phyloP scores from a whole-genome alignment of 2,113 vertebrate genomes.

The Herpailurus yagouaroundi region DNA sequence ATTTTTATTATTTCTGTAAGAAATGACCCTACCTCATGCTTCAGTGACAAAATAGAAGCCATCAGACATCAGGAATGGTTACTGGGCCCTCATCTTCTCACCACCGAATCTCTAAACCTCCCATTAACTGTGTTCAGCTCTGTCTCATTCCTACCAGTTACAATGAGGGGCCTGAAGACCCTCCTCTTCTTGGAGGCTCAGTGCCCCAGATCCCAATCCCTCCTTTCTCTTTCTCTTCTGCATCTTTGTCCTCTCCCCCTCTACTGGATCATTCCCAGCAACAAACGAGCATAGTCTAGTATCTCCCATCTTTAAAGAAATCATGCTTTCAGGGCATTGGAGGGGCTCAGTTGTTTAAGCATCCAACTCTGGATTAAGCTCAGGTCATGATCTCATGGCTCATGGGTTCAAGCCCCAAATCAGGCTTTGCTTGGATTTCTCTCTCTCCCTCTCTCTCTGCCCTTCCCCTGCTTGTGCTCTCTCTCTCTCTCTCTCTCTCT shows the following conservation, averaged over 20 bases:
- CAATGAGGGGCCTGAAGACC: not conserved
- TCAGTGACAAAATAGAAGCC: conserved; percentile 30
- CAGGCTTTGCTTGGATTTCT: too few species aligned
- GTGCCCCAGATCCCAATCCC: not conserved
- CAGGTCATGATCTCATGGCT: too few species aligned
- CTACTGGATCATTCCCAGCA: conserved; percentile 29
- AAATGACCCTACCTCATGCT: conserved; percentile 8
- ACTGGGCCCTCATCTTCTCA: not conserved
- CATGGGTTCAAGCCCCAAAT: too few species aligned
- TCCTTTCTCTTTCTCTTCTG: not conserved
- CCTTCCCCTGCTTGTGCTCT: too few species aligned
- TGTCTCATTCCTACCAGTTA: not conserved
- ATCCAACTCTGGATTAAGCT: too few species aligned
- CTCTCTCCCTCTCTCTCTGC: too few species aligned
- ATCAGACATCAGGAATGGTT: not conserved
- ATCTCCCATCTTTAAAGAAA: not conserved
- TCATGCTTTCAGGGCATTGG: not conserved
- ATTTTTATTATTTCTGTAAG: conserved; percentile 47
- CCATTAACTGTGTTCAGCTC: not conserved
- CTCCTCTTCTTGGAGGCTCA: not conserved
- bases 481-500: too few species aligned
- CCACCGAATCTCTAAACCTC: not conserved
- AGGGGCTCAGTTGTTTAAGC: too few species aligned
- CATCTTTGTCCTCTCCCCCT: not conserved
- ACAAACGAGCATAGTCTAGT: not conserved